Evolutionary conservation across 2,797 vertebrate species (phyloP), one percentile per base, ranked within the genome.

Genomic region (Myotis myotis): DNA sequence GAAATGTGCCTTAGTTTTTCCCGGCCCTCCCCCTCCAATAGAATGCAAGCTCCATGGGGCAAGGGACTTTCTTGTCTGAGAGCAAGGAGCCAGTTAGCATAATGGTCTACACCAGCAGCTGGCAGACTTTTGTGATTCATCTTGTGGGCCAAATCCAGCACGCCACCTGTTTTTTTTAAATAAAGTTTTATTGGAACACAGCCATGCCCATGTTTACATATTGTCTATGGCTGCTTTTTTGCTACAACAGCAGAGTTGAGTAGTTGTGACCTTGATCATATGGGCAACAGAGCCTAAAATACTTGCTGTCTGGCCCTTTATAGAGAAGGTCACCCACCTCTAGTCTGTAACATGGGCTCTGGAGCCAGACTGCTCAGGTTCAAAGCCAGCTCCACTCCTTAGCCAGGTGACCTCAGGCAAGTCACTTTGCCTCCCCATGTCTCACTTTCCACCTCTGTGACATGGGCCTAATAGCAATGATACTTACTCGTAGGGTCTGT

Each of bases 141-240:
- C 53, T 88, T 25, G 0, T 17, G 64, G 17, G n/a, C 60, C 70
- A 49, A 76, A 49, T 55, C 49, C 17, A 44, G 47, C 41, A 20
- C 5, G 0, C 51, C 2, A 15, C 10, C 13, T 75, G 22, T 53
- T 75, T 53, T 47, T 78, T 85, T 57, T 49, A 19, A 75, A 76
- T 89, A 68, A 95, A 90, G 89, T 85, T 93, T 85, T 94, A 68
- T 38, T 74, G 55, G 20, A 25, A 53, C 79, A 51, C 8, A n/a
- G 20, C 30, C 7, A 13, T 4, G 6, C 22, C 53, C 53, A 41
- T 47, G 13, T 19, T 33, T 75, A 38, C 9, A 11, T 38, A 8
- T n/a, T 36, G 5, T 8, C 71, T 20, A 0, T 0, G 23, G 68
- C 41, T 19, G 13, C 20, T 49, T 87, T 38, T 17, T 22, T 12